Evolutionary conservation across 2,797 vertebrate genomes (phyloP).

Genomic region (Rhabdophis nuchalis): DNA sequence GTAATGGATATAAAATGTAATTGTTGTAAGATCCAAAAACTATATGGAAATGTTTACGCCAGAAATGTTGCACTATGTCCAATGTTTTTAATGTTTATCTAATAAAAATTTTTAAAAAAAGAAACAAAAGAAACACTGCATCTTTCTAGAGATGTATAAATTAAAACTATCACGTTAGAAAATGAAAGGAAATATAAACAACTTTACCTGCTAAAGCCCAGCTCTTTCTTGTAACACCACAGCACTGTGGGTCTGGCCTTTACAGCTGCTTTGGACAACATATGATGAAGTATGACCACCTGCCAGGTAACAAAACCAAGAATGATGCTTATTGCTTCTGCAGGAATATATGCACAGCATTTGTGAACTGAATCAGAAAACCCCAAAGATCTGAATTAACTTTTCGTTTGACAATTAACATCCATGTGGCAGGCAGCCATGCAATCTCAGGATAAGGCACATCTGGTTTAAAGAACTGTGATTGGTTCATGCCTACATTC

Average conservation of each 20-base stretch:
- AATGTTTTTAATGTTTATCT: no score
- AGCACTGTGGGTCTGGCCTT: slow-evolving; percentile 91
- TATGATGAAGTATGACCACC: slow-evolving; percentile 98
- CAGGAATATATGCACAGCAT: neutral
- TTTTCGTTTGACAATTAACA: neutral
- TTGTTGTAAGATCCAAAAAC: no score
- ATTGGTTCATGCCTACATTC: neutral
- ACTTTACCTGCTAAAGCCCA: slow-evolving; percentile 93
- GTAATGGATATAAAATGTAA: no score
- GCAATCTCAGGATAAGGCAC: neutral
- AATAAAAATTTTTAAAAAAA: no score
- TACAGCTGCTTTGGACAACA: slow-evolving; percentile 93
- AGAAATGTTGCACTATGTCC: no score
- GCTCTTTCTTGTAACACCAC: slow-evolving; percentile 98
- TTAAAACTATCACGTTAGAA: neutral
- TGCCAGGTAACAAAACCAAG: slow-evolving; percentile 57
- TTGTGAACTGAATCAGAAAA: neutral
- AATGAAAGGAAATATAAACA: rapidly evolving
- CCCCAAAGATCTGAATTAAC: neutral
- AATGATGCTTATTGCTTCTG: neutral
- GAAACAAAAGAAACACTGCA: neutral
- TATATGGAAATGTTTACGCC: no score
- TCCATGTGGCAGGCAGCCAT: neutral
- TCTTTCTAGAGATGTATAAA: neutral
- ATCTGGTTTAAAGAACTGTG: neutral